Conservation (phyloP, 1,140 invertebrate genomes). For the Megalopta genalis region DNA sequence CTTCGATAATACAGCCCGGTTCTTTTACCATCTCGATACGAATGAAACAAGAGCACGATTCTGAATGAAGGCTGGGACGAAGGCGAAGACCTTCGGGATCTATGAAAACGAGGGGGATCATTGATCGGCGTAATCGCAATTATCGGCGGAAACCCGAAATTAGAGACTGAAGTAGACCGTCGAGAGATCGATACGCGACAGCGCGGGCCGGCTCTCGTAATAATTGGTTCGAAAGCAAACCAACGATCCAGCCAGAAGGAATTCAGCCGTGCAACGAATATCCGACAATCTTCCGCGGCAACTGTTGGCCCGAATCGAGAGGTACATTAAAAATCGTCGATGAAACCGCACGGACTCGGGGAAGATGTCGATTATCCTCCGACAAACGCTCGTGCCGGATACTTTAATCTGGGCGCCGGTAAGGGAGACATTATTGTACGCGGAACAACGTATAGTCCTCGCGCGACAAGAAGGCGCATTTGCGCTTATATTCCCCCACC, state of each 20-base stretch:
- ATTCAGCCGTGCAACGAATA: background rate
- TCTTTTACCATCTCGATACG: too few species aligned
- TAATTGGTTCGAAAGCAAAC: background rate
- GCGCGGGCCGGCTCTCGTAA: background rate
- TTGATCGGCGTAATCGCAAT: background rate
- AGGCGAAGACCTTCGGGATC: too few species aligned
- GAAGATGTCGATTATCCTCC: background rate
- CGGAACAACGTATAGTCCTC: too few species aligned
- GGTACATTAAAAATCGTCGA: background rate
- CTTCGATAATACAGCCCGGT: too few species aligned
- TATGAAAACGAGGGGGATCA: too few species aligned
- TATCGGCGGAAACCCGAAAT: background rate
- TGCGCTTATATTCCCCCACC: too few species aligned
- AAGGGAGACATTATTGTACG: too few species aligned
- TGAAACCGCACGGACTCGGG: background rate
- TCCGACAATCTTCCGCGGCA: background rate
- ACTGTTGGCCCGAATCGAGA: background rate
- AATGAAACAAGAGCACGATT: too few species aligned
- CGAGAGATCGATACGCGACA: background rate
- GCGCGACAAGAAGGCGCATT: too few species aligned
- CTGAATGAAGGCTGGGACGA: too few species aligned
- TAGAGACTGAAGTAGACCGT: background rate
- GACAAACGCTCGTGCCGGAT: background rate
- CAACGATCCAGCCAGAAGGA: background rate
- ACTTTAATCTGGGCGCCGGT: background rate